Conservation (phyloP, 2,113 vertebrate species). For the Paradoxurus hermaphroditus region DNA sequence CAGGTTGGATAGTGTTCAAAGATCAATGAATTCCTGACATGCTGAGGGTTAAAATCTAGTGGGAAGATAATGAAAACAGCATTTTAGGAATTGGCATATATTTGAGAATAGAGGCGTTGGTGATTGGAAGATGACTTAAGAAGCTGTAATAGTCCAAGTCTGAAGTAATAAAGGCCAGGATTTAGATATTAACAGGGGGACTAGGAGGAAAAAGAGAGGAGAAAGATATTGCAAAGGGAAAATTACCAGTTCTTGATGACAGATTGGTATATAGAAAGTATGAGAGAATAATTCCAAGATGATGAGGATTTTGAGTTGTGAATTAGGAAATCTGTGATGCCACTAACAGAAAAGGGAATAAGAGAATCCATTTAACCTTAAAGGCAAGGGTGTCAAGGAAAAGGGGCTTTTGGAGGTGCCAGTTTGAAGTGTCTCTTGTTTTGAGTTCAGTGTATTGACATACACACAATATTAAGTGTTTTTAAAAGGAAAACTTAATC, state of each 20-base stretch:
- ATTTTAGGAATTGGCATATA: not conserved
- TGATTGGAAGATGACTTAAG: not conserved
- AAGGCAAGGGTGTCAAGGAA: not conserved
- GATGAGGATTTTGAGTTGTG: not conserved
- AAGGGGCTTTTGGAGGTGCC: not conserved
- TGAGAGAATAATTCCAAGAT: not conserved
- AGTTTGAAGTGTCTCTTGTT: not conserved
- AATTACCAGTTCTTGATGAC: not conserved
- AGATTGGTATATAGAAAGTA: not conserved
- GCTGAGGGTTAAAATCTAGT: not conserved
- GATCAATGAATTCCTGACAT: not conserved
- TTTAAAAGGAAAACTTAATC: constrained; percentile 3
- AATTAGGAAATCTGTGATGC: not conserved
- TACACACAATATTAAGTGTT: not conserved
- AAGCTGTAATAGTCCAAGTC: not conserved
- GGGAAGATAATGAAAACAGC: not conserved
- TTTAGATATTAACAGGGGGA: not conserved
- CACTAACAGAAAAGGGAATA: constrained; percentile 2
- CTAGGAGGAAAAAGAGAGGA: not conserved
- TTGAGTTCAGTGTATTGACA: not conserved
- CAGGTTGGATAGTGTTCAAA: not conserved
- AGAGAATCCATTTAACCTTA: not conserved
- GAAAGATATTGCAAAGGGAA: not conserved
- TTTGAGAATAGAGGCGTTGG: not conserved
- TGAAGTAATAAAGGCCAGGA: not conserved